phyloP scores from a whole-genome alignment of 2,888 invertebrate genomes.

The Pteria penguin region DNA sequence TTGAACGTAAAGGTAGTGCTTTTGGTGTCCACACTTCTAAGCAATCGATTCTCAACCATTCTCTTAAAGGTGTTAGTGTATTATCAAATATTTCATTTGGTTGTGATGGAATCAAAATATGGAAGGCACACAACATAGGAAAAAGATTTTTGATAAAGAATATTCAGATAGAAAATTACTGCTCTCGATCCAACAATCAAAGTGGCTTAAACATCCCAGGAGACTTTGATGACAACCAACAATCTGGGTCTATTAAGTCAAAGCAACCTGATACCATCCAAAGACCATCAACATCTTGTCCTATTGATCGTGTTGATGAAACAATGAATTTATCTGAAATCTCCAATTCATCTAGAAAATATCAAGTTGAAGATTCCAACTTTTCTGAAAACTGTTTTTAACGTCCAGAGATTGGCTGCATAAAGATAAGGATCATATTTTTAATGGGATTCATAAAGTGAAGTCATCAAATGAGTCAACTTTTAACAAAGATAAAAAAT shows the following conservation, averaged over 20 bases:
- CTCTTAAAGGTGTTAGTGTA: not conserved
- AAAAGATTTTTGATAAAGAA: not conserved
- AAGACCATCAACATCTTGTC: no score
- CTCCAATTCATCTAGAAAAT: no score
- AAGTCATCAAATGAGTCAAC: no score
- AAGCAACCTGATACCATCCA: not conserved
- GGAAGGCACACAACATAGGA: conserved; percentile 7
- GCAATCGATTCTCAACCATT: not conserved
- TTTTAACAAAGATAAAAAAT: no score
- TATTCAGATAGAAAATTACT: not conserved
- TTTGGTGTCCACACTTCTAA: not conserved
- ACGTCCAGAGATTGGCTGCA: not conserved
- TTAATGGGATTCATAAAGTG: not conserved
- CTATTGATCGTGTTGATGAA: no score
- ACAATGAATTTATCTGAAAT: no score
- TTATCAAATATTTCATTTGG: conserved; percentile 11
- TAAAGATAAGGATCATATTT: not conserved
- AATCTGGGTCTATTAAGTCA: not conserved
- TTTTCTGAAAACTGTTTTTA: no score
- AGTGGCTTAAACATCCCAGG: not conserved
- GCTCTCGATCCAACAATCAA: not conserved
- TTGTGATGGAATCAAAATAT: not conserved
- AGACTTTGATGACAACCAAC: not conserved
- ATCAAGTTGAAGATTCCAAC: no score
- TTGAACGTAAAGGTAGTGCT: conserved; percentile 2